Evolutionary conservation across 2,888 invertebrate genomes (phyloP).

Genomic region (Eilema griseolum): DNA sequence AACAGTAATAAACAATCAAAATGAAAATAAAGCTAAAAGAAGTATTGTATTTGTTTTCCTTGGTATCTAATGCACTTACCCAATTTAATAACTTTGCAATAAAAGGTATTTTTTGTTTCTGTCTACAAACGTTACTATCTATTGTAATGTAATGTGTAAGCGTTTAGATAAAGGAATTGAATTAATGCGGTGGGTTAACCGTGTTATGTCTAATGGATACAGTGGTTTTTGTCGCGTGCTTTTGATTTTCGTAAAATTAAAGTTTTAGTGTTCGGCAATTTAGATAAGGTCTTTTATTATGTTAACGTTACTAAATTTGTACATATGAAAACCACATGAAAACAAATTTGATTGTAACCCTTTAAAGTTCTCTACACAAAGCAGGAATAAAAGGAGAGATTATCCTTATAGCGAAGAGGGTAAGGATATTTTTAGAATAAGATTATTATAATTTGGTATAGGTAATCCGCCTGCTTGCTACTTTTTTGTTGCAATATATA

Average conservation of each 20-base stretch:
- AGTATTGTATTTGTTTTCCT: too few relatives aligned
- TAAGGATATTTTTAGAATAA: too few relatives aligned
- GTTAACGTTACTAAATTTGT: neutral
- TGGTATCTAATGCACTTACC: neutral
- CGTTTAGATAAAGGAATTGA: constrained; percentile 33
- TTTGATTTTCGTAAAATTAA: constrained; percentile 5
- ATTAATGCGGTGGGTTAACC: constrained; percentile 31
- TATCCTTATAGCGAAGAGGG: too few relatives aligned
- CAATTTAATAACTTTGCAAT: constrained; percentile 20
- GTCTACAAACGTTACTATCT: constrained; percentile 22
- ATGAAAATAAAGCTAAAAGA: too few relatives aligned
- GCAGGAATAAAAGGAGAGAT: too few relatives aligned
- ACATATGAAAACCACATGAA: neutral
- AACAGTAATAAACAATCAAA: too few relatives aligned
- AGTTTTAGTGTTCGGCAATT: neutral
- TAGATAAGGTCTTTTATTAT: neutral
- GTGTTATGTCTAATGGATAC: constrained; percentile 30
- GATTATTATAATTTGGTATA: too few relatives aligned
- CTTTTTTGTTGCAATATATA: too few relatives aligned
- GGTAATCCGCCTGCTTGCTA: too few relatives aligned
- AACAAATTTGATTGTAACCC: neutral
- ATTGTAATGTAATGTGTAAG: constrained; percentile 25
- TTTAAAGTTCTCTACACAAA: neutral
- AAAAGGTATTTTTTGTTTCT: constrained; percentile 8
- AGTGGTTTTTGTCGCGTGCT: constrained; percentile 25